Percentiles rank a stretch among this genome's conserved stretches.
phyloP scores from a whole-genome alignment of 2,113 vertebrate genomes.

The Dasyprocta punctata region DNA sequence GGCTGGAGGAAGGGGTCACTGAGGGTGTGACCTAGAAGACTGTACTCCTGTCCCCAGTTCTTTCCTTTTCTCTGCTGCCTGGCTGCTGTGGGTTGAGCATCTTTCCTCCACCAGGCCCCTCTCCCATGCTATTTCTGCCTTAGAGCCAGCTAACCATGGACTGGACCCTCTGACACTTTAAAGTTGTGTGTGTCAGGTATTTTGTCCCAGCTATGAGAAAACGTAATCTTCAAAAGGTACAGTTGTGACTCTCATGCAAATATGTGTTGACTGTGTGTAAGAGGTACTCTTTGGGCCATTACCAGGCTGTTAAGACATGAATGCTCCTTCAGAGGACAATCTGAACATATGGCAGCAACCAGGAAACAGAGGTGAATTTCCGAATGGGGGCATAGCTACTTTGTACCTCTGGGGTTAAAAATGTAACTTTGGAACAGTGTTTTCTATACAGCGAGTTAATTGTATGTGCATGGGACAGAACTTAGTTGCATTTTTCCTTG shows the following conservation, averaged over 20 bases:
- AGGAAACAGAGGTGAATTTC: neutral
- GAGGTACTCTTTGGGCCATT: neutral
- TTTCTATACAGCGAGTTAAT: neutral
- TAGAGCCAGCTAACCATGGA: neutral
- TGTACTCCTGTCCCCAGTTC: neutral
- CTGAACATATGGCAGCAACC: neutral
- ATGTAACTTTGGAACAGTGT: neutral
- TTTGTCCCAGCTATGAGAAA: neutral
- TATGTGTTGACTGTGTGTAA: too few relatives aligned
- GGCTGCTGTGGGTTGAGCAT: neutral
- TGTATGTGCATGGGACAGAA: neutral
- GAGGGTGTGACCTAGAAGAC: neutral
- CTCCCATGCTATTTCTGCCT: neutral
- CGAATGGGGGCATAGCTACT: neutral
- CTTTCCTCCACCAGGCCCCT: neutral
- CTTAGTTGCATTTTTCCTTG: neutral
- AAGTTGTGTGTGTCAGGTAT: neutral
- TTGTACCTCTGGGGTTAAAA: neutral
- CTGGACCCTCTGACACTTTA: neutral
- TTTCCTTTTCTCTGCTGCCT: neutral
- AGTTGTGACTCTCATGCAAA: neutral
- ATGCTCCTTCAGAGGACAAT: neutral
- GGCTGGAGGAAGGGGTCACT: neutral
- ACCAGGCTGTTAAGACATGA: neutral
- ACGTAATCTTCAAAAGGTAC: neutral